A percentile compares a stretch with the other conserved stretches of the same genome.
These are phyloP conservation scores for Anoplius nigerrimus DNA, from an alignment of 2,888 invertebrate species.

Conservation along the genomic window DNA sequence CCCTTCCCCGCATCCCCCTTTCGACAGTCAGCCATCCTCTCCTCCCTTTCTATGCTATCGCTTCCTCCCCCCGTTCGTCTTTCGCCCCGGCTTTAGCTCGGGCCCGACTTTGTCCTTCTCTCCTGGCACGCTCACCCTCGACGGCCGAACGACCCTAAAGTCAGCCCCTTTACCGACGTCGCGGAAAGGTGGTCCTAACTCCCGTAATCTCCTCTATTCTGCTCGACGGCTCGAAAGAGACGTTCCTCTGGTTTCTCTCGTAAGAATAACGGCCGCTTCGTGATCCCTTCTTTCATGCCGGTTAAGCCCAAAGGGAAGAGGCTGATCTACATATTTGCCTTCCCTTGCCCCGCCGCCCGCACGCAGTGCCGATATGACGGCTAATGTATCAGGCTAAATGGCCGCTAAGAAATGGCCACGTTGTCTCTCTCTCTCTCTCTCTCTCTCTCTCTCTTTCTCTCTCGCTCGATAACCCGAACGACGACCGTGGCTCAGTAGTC, in stretches of 20 bases:
- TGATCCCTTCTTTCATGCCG: constrained; percentile 8
- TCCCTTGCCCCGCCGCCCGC: not conserved
- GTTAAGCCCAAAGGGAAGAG: not conserved
- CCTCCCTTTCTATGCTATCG: too few species aligned
- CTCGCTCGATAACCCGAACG: too few species aligned
- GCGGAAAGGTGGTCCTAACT: constrained; percentile 16
- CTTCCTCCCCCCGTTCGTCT: too few species aligned
- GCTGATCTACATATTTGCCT: constrained; percentile 1
- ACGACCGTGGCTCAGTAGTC: too few species aligned
- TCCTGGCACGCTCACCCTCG: constrained; percentile 12
- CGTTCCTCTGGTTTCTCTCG: constrained; percentile 12
- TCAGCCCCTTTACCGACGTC: constrained; percentile 8
- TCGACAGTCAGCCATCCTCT: too few species aligned
- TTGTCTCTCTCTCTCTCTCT: too few species aligned
- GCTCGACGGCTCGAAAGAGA: constrained; percentile 13
- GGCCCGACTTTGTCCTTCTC: not conserved
- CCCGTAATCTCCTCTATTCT: constrained; percentile 23
- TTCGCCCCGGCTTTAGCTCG: too few species aligned
- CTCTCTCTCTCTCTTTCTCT: too few species aligned
- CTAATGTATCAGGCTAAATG: too few species aligned
- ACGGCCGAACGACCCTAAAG: constrained; percentile 9
- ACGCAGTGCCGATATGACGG: too few species aligned
- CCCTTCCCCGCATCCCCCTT: too few species aligned
- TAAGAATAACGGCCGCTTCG: constrained; percentile 10
- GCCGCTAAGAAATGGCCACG: too few species aligned